Evolutionary conservation across 2,888 invertebrate genomes (phyloP).

Genomic region (Malacosoma neustria): DNA sequence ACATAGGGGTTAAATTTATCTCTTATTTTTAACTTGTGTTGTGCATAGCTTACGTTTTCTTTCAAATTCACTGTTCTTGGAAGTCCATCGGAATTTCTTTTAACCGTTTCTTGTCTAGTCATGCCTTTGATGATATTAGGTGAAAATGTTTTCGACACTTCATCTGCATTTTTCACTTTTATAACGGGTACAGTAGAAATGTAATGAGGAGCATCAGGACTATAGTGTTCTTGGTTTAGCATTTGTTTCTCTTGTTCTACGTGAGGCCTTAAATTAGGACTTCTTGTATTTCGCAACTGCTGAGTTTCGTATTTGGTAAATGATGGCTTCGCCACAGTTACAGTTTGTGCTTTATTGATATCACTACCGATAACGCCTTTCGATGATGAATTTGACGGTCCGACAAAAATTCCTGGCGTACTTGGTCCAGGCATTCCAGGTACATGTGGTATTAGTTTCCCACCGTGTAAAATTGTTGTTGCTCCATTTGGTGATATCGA

Average conservation of each 20-base stretch:
- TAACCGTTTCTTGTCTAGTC: conserved; percentile 39
- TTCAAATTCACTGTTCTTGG: conserved; percentile 45
- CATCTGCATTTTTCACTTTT: conserved; percentile 56
- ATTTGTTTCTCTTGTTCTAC: conserved; percentile 36
- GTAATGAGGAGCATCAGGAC: conserved; percentile 31
- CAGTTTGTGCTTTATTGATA: conserved; percentile 26
- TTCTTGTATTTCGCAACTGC: conserved; percentile 32
- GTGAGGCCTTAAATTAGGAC: conserved; percentile 31
- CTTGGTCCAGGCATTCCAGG: conserved; percentile 92
- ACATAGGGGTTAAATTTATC: conserved; percentile 29
- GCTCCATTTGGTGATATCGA: conserved; percentile 71
- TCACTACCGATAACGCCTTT: conserved; percentile 33
- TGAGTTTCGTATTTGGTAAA: conserved; percentile 38
- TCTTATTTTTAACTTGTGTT: conserved; percentile 36
- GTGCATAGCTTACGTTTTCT: conserved; percentile 37
- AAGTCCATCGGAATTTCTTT: conserved; percentile 47
- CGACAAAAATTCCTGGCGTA: conserved; percentile 62
- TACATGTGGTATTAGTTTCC: conserved; percentile 88
- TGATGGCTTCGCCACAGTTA: conserved; percentile 23
- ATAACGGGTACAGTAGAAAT: conserved; percentile 43
- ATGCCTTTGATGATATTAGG: conserved; percentile 31
- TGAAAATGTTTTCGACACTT: conserved; percentile 32
- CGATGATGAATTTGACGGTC: conserved; percentile 27
- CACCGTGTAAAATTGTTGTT: conserved; percentile 78
- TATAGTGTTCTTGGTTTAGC: conserved; percentile 29